Conservation (phyloP, 2,888 invertebrate species). For the Ophonus ardosiacus region DNA sequence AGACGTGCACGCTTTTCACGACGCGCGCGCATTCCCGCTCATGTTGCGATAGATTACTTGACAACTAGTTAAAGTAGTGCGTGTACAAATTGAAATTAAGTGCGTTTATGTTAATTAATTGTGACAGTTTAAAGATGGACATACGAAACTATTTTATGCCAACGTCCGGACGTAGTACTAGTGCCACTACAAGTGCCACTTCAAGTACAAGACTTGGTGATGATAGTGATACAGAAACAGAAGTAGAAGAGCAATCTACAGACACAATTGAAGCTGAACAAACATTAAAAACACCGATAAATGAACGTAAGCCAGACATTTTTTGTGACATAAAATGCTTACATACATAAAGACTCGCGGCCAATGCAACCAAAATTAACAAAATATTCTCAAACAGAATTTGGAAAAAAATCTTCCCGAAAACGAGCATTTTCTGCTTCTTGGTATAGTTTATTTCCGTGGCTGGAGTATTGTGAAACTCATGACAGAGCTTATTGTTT, state of each 20-base stretch:
- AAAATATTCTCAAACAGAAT: conserved; percentile 2
- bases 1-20: no score
- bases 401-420: conserved; percentile 1
- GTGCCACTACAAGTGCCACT: no score
- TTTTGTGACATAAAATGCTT: no score
- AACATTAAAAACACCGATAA: no score
- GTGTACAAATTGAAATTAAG: no score
- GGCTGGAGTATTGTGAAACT: background rate
- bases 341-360: background rate
- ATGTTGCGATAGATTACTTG: no score
- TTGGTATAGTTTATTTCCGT: background rate
- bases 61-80: no score
- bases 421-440: background rate
- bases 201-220: no score
- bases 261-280: background rate
- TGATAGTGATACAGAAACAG: background rate
- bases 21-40: no score
- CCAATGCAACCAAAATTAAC: conserved; percentile 8
- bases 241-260: background rate
- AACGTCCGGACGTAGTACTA: background rate
- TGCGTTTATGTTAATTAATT: no score
- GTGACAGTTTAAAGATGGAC: background rate
- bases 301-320: background rate
- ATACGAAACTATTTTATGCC: background rate
- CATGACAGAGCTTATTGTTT: conserved; percentile 2